Percentiles rank a stretch among this genome's conserved stretches.
These are phyloP conservation scores for Micropoecilia bifurca DNA, from an alignment of 2,797 vertebrate genomes.

Conservation along the genomic window DNA sequence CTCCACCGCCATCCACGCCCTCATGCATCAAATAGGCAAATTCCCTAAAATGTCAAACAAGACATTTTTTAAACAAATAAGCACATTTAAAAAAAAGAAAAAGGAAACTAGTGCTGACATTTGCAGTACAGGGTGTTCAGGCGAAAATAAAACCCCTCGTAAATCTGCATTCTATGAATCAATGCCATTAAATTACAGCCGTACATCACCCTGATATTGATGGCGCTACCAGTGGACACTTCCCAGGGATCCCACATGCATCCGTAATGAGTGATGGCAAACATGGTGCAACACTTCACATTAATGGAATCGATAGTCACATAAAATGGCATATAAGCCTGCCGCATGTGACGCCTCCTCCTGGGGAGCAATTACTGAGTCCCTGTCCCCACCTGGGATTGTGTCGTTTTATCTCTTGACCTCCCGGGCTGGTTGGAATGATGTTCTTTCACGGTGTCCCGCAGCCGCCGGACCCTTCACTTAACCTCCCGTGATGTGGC, in stretches of 20 bases:
- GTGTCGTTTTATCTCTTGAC: constrained; percentile 33
- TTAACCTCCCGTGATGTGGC: constrained; percentile 19
- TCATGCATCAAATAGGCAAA: constrained; percentile 6
- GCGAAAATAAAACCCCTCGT: background rate
- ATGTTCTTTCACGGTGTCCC: constrained; percentile 44
- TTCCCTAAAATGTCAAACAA: constrained; percentile 22
- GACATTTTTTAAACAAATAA: background rate
- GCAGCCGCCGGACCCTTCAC: constrained; percentile 42
- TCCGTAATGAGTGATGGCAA: constrained; percentile 20
- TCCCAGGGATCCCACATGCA: background rate
- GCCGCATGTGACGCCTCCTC: constrained; percentile 20
- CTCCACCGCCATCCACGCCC: background rate
- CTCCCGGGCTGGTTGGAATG: constrained; percentile 32
- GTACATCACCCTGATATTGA: background rate
- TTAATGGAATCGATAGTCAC: constrained; percentile 48
- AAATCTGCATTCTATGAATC: background rate
- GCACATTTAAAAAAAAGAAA: background rate
- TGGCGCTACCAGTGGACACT: background rate
- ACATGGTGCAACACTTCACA: background rate
- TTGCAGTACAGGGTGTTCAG: constrained; percentile 11
- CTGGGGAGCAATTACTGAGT: constrained; percentile 27
- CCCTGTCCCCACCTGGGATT: constrained; percentile 21
- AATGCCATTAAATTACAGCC: background rate
- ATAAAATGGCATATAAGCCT: constrained; percentile 12
- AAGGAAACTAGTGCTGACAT: background rate